Base-by-base conservation (phyloP, 2,113 vertebrate species). In the Ammodytes dubius region DNA sequence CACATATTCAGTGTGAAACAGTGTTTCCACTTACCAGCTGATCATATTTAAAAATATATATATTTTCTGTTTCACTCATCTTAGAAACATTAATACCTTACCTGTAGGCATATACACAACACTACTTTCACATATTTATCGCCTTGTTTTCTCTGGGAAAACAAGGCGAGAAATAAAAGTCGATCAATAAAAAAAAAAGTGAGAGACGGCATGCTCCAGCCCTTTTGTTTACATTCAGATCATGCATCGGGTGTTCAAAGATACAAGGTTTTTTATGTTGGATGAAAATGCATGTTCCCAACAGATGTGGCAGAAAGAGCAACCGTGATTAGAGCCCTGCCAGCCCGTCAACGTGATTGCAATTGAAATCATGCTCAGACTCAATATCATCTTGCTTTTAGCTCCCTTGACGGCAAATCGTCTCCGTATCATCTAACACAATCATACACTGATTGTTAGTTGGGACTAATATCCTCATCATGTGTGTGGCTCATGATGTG, bases 401-500 rank as follows among this genome's bases (percentile, higher is more conserved):
- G 64, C 57, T 74, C 65, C 68, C 66, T 85, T 87, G n/a, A 70
- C 61, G 64, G 73, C 73, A 87, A 83, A 77, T 85, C 58, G 64
- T 74, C 67, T 88, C 84, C 78, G 27, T 27, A 73, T 83, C 81
- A 82, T 72, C 60, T 0, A 47, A 52, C 58, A 79, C 65, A 88
- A 88, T 89, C 72, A 84, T 75, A n/a, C 12, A 3, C 77, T 84
- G 85, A 86, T 82, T 87, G 82, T 79, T 79, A 54, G 69, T 46
- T n/a, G 66, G 37, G 47, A 27, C 73, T 83, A 72, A 76, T 72
- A 63, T 69, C 57, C 70, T 68, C 74, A 64, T 87, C 64, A 57
- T 76, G 27, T 19, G 43, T 69, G 43, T 69, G 60, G 67, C 27
- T 69, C 65, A 52, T 60, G 37, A 68, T 59, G 60, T 81, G 52